These are phyloP conservation scores for Coelopa frigida DNA, from an alignment of 1,140 invertebrate species.

Conservation along the genomic window DNA sequence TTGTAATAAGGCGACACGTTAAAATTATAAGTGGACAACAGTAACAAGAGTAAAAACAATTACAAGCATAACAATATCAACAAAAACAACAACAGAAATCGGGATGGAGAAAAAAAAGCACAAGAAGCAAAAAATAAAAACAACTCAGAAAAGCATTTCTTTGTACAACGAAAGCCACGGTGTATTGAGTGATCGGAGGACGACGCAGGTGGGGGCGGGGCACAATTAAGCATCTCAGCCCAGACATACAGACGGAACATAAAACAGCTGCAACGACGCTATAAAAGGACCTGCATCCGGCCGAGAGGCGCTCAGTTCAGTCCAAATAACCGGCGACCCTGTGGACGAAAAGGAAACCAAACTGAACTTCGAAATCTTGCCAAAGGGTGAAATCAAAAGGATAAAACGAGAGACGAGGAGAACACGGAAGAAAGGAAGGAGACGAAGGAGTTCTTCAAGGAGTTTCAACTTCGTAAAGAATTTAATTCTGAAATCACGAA, in stretches of 20 bases:
- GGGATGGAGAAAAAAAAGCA: slow-evolving; percentile 5
- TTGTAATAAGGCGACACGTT: no score
- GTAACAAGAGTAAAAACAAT: no score
- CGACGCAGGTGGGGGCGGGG: no score
- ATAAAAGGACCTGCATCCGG: slow-evolving; percentile 3
- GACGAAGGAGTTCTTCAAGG: not conserved
- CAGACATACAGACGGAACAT: slow-evolving; percentile 1
- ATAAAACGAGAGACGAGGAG: not conserved
- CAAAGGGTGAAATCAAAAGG: not conserved
- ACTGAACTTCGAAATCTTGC: not conserved
- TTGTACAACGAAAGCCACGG: slow-evolving; percentile 17
- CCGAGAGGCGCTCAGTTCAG: slow-evolving; percentile 5
- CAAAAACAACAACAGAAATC: no score
- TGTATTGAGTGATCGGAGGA: not conserved
- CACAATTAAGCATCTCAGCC: not conserved
- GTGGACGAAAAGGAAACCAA: not conserved
- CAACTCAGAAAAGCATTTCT: slow-evolving; percentile 39
- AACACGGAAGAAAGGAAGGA: not conserved
- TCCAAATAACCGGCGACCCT: not conserved
- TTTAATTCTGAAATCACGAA: not conserved
- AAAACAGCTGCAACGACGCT: slow-evolving; percentile 2
- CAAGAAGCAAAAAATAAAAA: slow-evolving; percentile 11
- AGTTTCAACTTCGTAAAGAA: not conserved
- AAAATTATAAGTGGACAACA: no score
- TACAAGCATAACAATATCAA: no score